Base-by-base conservation (phyloP, 2,113 vertebrate species). In the Canis aureus region DNA sequence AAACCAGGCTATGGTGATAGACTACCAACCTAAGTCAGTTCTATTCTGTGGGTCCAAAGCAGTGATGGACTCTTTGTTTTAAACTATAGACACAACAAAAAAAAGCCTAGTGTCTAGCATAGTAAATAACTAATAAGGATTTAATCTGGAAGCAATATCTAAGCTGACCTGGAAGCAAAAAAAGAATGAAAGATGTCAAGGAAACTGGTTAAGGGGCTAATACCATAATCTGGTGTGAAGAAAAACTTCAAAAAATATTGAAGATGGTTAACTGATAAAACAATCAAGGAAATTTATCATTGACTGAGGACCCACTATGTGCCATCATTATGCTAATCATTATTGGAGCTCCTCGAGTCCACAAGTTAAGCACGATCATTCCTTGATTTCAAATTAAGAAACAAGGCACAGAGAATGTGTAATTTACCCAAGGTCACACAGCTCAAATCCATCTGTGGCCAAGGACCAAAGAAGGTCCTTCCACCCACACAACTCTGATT, bases 91-190 rank as follows among this genome's bases (percentile, higher is more conserved):
- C 11, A 83, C 69, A 60, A 94, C 27, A 97, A 78, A 97, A 91
- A 97, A 91, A 90, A 79, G 35, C 3, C 76, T 53, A 71, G 6
- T 78, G 53, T 78, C 29, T 64, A 82, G n/a, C 62, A 91, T 17
- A 79, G 82, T 62, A 87, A 91, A 95, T 60, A 95, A 76, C 25
- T 20, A 76, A 15, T 51, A 82, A 80, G 91, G 96, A 97, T 92
- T 92, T 97, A 90, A 95, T 92, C 73, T 96, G 62, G 51, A 2
- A 64, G 67, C 29, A 94, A 64, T 81, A 91, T 91, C 57, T 76
- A 92, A 96, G 16, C 71, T 96, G 29, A 93, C 17, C 71, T 89
- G 51, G 57, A 96, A 82, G 67, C 57, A 94, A 64, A 73, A n/a
- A 92, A 27, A 16, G 20, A 92, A 43, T 38, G 27, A 89, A 95